These are phyloP conservation scores for Leucoraja ocellata DNA, from an alignment of 2,797 vertebrate genomes.

Conservation along the genomic window DNA sequence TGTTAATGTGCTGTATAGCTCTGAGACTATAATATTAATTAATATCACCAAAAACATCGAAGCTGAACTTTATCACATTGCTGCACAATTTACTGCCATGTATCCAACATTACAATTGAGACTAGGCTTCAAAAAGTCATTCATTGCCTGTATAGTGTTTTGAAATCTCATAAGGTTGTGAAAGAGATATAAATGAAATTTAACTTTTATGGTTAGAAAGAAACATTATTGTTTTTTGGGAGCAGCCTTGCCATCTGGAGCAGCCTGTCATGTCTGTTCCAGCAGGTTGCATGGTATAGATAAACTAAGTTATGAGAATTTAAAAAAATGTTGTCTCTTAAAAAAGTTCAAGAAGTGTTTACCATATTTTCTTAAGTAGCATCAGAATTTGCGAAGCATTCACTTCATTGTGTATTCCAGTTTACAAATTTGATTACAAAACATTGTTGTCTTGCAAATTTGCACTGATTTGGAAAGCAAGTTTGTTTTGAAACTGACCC, in stretches of 20 bases:
- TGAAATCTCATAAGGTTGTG: too few relatives aligned
- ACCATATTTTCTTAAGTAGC: neutral
- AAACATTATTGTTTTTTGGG: neutral
- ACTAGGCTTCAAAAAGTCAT: too few relatives aligned
- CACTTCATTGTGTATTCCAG: neutral
- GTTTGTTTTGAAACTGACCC: neutral
- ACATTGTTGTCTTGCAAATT: neutral
- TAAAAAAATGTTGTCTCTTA: neutral
- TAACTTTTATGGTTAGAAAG: neutral
- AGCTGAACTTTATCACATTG: too few relatives aligned
- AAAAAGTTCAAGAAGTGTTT: neutral
- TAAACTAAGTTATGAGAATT: neutral
- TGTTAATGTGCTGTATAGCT: too few relatives aligned
- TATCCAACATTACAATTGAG: too few relatives aligned
- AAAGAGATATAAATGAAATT: too few relatives aligned
- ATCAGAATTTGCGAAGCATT: neutral
- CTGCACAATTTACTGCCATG: too few relatives aligned
- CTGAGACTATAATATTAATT: too few relatives aligned
- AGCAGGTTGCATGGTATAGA: neutral
- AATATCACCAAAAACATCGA: too few relatives aligned
- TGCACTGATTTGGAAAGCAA: neutral
- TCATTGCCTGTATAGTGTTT: too few relatives aligned
- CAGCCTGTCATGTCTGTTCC: neutral
- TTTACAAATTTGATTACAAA: neutral
- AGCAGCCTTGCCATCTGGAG: neutral